These are phyloP conservation scores for Euura lappo DNA, from an alignment of 1,140 invertebrate species.

Conservation along the genomic window DNA sequence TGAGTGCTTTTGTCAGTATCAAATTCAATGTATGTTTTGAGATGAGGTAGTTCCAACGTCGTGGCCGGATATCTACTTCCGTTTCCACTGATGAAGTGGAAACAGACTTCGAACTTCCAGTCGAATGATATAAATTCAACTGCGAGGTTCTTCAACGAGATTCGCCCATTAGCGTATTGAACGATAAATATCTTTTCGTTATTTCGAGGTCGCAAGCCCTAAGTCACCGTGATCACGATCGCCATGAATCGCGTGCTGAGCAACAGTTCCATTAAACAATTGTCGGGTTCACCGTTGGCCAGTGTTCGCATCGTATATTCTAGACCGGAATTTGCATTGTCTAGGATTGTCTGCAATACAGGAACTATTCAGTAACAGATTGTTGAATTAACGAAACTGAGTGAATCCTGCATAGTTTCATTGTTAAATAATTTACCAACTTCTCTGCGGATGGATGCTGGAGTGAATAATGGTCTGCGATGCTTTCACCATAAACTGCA, in stretches of 20 bases:
- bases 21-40: too few relatives aligned
- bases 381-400: too few relatives aligned
- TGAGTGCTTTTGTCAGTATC: too few relatives aligned
- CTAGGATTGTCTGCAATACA: too few relatives aligned
- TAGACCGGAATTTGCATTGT: not conserved
- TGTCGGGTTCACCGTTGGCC: not conserved
- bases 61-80: too few relatives aligned
- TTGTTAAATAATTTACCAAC: too few relatives aligned
- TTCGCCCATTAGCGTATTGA: conserved; percentile 4
- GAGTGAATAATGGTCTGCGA: not conserved
- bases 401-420: too few relatives aligned
- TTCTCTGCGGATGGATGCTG: not conserved
- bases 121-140: not conserved
- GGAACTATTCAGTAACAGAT: too few relatives aligned
- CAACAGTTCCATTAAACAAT: conserved; percentile 1
- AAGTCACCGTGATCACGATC: conserved; percentile 1
- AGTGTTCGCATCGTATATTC: not conserved
- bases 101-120: not conserved
- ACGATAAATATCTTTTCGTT: conserved; percentile 2
- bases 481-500: not conserved
- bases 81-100: too few relatives aligned
- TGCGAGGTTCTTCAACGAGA: not conserved
- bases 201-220: not conserved
- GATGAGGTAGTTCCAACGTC: too few relatives aligned
- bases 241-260: conserved; percentile 3